phyloP scores from a whole-genome alignment of 2,888 invertebrate species.

The Pollenia labialis region DNA sequence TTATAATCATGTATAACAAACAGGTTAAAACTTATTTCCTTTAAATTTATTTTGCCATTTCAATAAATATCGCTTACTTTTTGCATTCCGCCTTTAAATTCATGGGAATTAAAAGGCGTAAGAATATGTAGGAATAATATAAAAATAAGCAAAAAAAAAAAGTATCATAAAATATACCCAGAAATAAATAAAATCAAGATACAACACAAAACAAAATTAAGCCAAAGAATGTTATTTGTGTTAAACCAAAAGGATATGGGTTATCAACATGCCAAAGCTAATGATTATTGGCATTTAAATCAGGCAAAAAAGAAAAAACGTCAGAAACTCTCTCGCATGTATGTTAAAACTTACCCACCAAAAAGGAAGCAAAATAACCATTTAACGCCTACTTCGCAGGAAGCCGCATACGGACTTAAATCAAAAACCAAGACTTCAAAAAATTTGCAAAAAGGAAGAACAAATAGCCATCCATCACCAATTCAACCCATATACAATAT shows the following conservation, averaged over 20 bases:
- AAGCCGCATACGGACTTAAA: constrained; percentile 36
- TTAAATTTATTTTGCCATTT: constrained; percentile 34
- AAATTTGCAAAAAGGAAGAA: neutral
- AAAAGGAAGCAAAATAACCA: constrained; percentile 51
- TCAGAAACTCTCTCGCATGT: neutral
- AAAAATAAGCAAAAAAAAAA: neutral
- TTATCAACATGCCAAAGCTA: constrained; percentile 54
- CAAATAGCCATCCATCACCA: constrained; percentile 13
- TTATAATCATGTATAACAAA: constrained; percentile 8
- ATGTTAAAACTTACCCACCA: neutral
- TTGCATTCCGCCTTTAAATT: constrained; percentile 33
- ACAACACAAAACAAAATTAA: neutral
- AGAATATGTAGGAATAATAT: constrained; percentile 34
- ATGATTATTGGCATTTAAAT: constrained; percentile 41
- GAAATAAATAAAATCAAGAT: neutral
- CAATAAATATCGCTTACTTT: constrained; percentile 6
- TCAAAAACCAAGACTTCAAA: neutral
- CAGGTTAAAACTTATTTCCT: constrained; percentile 13
- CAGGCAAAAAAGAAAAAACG: neutral
- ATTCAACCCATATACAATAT: neutral
- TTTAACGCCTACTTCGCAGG: constrained; percentile 46
- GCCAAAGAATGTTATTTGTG: constrained; percentile 3
- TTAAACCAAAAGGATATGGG: constrained; percentile 34
- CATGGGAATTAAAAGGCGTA: constrained; percentile 33
- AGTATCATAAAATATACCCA: neutral